Conservation (phyloP, 53 echinoderm and acorn worm genomes). For the Paracentrotus lividus region DNA sequence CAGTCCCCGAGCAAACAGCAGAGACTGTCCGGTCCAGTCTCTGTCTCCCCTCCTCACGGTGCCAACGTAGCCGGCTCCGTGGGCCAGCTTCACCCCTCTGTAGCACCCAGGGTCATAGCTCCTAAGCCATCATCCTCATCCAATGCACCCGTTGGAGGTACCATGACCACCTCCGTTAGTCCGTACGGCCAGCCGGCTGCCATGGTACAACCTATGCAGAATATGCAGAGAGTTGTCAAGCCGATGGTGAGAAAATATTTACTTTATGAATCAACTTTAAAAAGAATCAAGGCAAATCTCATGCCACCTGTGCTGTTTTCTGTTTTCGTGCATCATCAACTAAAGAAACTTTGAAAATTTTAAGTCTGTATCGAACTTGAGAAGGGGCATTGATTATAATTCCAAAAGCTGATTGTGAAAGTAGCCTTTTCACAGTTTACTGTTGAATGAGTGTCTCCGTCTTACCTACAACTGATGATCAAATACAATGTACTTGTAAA, state of each 20-base stretch:
- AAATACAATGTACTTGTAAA: no score
- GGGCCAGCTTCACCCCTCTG: constrained; percentile 74
- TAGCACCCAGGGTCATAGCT: constrained; percentile 90
- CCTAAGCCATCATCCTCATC: constrained; percentile 81
- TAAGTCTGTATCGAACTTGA: background rate
- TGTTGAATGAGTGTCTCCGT: no score
- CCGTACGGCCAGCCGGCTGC: constrained; percentile 75
- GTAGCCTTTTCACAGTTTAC: background rate
- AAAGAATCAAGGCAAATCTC: background rate
- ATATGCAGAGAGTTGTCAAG: constrained; percentile 66
- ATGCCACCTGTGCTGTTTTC: constrained; percentile 15
- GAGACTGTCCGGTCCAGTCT: constrained; percentile 76
- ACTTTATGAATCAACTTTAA: background rate
- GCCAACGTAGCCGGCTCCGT: constrained; percentile 65
- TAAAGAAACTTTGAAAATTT: background rate
- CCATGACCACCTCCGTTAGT: constrained; percentile 78
- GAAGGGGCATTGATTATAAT: background rate
- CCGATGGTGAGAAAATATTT: constrained; percentile 51
- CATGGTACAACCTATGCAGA: constrained; percentile 91
- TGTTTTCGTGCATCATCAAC: constrained; percentile 28
- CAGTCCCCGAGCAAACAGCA: constrained; percentile 94
- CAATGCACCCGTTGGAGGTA: constrained; percentile 62
- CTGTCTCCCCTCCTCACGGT: constrained; percentile 75
- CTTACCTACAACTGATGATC: no score
- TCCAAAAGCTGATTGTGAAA: background rate